Conservation (phyloP, 2,888 invertebrate genomes). For the Acleris holmiana region DNA sequence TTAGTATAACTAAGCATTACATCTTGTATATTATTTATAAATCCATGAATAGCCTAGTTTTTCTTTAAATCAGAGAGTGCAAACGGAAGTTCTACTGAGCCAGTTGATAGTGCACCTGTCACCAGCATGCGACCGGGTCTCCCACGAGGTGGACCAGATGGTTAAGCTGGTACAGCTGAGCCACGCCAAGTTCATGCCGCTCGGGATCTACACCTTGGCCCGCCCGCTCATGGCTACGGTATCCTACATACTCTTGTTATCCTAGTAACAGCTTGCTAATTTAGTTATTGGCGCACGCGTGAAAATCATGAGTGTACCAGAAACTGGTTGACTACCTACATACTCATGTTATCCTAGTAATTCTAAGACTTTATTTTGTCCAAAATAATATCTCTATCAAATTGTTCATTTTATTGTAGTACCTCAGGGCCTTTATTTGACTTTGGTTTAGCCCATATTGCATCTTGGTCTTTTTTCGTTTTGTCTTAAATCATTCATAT, state of each 20-base stretch:
- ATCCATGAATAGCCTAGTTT: too few relatives aligned
- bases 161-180: conserved; percentile 64
- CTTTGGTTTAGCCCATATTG: neutral
- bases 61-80: conserved; percentile 9
- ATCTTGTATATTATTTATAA: too few relatives aligned
- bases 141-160: conserved; percentile 58
- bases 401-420: too few relatives aligned
- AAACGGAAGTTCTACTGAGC: conserved; percentile 18
- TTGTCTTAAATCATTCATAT: neutral
- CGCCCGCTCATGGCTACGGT: conserved; percentile 51
- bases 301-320: too few relatives aligned
- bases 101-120: conserved; percentile 20
- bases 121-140: conserved; percentile 11
- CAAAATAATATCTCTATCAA: too few relatives aligned
- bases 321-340: neutral
- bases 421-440: neutral
- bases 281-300: too few relatives aligned
- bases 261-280: neutral
- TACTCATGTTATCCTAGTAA: conserved; percentile 1
- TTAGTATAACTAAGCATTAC: too few relatives aligned
- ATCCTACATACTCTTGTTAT: neutral
- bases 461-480: too few relatives aligned
- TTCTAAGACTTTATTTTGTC: too few relatives aligned
- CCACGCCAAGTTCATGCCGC: conserved; percentile 63
- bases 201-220: conserved; percentile 59